Conservation (phyloP, 1,140 invertebrate species). For the Lethrus apterus region DNA sequence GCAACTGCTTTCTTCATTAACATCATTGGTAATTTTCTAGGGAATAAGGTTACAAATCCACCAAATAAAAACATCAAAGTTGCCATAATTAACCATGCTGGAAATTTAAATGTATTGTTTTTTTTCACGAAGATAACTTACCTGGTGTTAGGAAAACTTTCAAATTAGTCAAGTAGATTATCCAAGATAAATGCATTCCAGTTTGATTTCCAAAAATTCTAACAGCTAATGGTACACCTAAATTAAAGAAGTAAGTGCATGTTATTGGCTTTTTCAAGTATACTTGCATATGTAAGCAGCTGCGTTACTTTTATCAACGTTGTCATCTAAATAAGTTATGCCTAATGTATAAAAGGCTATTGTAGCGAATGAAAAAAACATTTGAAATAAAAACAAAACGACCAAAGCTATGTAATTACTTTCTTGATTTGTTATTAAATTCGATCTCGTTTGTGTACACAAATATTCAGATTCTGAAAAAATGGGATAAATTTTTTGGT, state of each 20-base stretch:
- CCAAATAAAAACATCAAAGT: slow-evolving; percentile 47
- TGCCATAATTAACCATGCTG: slow-evolving; percentile 55
- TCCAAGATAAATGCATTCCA: slow-evolving; percentile 42
- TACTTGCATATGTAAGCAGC: slow-evolving; percentile 44
- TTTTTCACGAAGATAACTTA: slow-evolving; percentile 14
- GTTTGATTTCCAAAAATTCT: slow-evolving; percentile 40
- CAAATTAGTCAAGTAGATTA: slow-evolving; percentile 17
- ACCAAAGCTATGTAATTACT: slow-evolving; percentile 42
- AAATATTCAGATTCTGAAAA: neutral
- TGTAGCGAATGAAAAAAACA: slow-evolving; percentile 50
- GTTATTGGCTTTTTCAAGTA: neutral
- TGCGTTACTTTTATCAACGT: slow-evolving; percentile 51
- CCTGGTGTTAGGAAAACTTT: slow-evolving; percentile 28
- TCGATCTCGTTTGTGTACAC: neutral
- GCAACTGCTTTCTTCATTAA: slow-evolving; percentile 50
- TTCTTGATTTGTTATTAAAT: slow-evolving; percentile 18
- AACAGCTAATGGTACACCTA: slow-evolving; percentile 33
- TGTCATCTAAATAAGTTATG: slow-evolving; percentile 61
- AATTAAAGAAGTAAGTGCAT: neutral
- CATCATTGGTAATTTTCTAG: slow-evolving; percentile 47
- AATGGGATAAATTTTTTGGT: too few species aligned
- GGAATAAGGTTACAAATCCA: slow-evolving; percentile 50
- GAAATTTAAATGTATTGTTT: slow-evolving; percentile 16
- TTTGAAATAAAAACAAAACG: slow-evolving; percentile 51
- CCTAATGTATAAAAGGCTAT: slow-evolving; percentile 57